phyloP scores from a whole-genome alignment of 2,888 invertebrate species.

The Eilema caniola region DNA sequence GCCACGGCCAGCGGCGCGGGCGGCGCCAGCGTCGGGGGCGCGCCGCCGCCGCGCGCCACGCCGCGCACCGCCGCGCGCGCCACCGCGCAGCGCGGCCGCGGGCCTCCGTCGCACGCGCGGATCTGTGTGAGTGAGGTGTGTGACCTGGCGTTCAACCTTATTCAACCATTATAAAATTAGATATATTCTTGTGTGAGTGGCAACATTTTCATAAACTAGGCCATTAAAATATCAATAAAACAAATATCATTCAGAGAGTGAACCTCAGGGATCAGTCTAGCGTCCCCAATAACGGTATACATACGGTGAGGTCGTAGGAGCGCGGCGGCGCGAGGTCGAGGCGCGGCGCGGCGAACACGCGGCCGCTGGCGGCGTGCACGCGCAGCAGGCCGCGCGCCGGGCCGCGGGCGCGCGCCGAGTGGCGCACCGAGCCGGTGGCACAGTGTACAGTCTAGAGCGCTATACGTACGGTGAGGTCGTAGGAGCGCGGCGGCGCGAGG shows the following conservation, averaged over 20 bases:
- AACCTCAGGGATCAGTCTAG: too few relatives aligned
- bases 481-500: conserved; percentile 85
- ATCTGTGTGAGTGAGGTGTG: conserved; percentile 75
- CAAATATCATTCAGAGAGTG: too few relatives aligned
- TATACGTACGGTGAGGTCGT: conserved; percentile 60
- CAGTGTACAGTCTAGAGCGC: too few relatives aligned
- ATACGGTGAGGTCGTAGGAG: conserved; percentile 63
- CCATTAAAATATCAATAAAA: too few relatives aligned
- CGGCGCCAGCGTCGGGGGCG: conserved; percentile 88
- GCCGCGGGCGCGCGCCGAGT: conserved; percentile 89
- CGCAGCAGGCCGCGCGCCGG: conserved; percentile 93
- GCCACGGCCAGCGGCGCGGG: conserved; percentile 91
- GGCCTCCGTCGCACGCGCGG: conserved; percentile 93
- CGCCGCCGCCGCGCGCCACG: conserved; percentile 85
- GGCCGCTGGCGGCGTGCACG: conserved; percentile 93
- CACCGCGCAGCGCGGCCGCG: conserved; percentile 90
- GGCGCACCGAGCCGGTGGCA: conserved; percentile 93
- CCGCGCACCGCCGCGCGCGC: conserved; percentile 90
- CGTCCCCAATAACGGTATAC: too few relatives aligned
- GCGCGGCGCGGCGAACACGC: conserved; percentile 91
- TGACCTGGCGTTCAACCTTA: too few relatives aligned
- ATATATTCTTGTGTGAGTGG: too few relatives aligned
- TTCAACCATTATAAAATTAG: too few relatives aligned
- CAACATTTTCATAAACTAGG: too few relatives aligned
- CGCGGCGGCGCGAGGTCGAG: conserved; percentile 86